phyloP scores from a whole-genome alignment of 1,140 invertebrate genomes.

The Schmidtea mediterranea region DNA sequence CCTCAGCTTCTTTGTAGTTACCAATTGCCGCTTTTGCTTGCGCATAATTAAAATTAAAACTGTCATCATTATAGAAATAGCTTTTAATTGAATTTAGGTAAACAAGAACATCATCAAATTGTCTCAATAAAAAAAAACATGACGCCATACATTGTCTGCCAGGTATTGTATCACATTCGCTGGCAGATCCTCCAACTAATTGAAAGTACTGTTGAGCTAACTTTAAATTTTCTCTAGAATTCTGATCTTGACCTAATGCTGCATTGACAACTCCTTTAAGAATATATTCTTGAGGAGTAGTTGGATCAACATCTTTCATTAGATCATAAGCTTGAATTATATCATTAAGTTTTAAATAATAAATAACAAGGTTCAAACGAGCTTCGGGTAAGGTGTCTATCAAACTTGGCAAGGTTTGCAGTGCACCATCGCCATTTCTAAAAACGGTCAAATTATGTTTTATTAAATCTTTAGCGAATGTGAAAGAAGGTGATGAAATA shows the following conservation, averaged over 20 bases:
- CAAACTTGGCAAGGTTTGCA: constrained; percentile 58
- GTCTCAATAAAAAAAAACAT: constrained; percentile 64
- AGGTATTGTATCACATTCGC: constrained; percentile 51
- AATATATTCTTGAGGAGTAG: constrained; percentile 78
- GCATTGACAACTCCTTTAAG: constrained; percentile 83
- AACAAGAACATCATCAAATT: constrained; percentile 79
- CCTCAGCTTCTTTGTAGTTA: constrained; percentile 76
- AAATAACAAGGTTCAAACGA: constrained; percentile 72
- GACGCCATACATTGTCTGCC: constrained; percentile 90
- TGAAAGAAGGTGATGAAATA: constrained; percentile 44
- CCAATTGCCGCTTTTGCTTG: constrained; percentile 71
- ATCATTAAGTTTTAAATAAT: constrained; percentile 58
- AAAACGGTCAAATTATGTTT: constrained; percentile 79
- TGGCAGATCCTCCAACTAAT: constrained; percentile 68
- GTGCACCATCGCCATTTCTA: constrained; percentile 62
- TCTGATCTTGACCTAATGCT: constrained; percentile 60
- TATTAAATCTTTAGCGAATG: constrained; percentile 66
- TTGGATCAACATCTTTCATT: constrained; percentile 67
- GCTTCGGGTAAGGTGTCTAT: constrained; percentile 88
- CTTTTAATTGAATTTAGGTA: constrained; percentile 85
- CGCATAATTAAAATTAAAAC: constrained; percentile 86
- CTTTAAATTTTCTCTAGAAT: constrained; percentile 59
- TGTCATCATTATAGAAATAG: constrained; percentile 77
- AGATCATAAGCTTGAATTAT: constrained; percentile 60
- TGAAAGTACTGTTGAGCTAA: constrained; percentile 82